Evolutionary conservation across 1,140 invertebrate genomes (phyloP).

Genomic region (Kradibia gibbosae): DNA sequence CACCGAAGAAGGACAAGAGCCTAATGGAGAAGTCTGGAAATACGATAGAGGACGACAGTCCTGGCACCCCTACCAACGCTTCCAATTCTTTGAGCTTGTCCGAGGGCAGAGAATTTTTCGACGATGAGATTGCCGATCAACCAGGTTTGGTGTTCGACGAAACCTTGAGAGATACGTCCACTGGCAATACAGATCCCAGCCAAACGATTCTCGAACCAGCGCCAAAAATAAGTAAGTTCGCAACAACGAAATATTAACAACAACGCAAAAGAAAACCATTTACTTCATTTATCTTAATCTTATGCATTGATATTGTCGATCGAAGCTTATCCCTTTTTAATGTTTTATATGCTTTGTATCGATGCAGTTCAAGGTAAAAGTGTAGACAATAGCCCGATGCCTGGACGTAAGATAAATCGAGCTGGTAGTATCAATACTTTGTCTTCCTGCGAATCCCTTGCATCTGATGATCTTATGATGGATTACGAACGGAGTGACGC

Average conservation of each 20-base stretch:
- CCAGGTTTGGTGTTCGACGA: conserved; percentile 86
- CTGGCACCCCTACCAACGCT: conserved; percentile 83
- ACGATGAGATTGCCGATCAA: conserved; percentile 93
- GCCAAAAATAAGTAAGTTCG: conserved; percentile 63
- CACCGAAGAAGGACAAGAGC: conserved; percentile 63
- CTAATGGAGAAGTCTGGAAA: conserved; percentile 69
- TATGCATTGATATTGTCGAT: not conserved
- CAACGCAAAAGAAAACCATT: no score
- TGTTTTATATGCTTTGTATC: conserved; percentile 45
- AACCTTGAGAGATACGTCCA: conserved; percentile 64
- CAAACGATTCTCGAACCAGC: conserved; percentile 63
- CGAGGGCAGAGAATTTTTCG: conserved; percentile 82
- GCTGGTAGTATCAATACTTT: conserved; percentile 82
- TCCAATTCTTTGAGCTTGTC: conserved; percentile 83
- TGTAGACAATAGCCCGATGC: conserved; percentile 67
- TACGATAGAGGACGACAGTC: conserved; percentile 73
- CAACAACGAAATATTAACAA: no score
- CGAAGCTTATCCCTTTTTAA: not conserved
- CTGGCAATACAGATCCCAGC: conserved; percentile 64
- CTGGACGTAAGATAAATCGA: conserved; percentile 71
- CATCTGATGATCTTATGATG: conserved; percentile 88
- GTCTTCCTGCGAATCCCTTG: conserved; percentile 84
- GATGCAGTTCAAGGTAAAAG: conserved; percentile 53
- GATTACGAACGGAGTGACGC: conserved; percentile 83
- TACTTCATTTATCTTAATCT: no score